Base-by-base conservation (phyloP, 2,888 invertebrate genomes). In the Choristoneura rosaceana region DNA sequence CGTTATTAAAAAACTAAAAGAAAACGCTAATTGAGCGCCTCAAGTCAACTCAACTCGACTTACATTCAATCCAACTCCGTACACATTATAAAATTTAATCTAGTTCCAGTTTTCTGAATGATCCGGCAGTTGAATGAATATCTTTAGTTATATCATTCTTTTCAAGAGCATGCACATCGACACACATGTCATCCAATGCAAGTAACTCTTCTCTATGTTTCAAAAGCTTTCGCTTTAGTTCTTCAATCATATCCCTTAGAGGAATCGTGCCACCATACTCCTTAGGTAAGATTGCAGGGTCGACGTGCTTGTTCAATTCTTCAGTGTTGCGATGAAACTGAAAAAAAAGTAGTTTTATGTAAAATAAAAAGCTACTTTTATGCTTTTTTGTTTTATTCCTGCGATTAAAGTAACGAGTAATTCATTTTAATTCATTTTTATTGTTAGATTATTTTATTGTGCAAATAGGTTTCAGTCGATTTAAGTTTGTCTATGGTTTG, bases 201-300 rank as follows among this genome's bases (percentile, higher is more conserved):
- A 97, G 87, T 62, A 97, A 90, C 14, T 95, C 95, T 38, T 96
- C 95, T 78, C 97, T 95, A 73, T 95, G 95, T 75, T 95, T 95
- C 73, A 95, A 87, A 60, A 97, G 88, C 69, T 95, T 95, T 50
- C 93, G 89, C 84, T 97, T 97, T 76, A 97, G 95, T 81, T 95
- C 95, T 87, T 96, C 96, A 75, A 98, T 96, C 97, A 98, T 98
- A 67, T 97, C 97, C 41, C 94, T 94, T 67, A 98, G 90, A 17
- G 98, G 97, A 25, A 97, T 95, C 25, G 96, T 96, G n/a, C 98
- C 98, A 9, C 98, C 98, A 83, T 98, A 98, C 89, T 98, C 98
- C 87, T 97, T 96, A 0, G 98, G 98, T 76, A 98, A 89, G 80
- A 98, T 96, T 74, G 96, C 95, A 34, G 96, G 95, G 84, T 97